Evolutionary conservation across 2,113 vertebrate species (phyloP), one percentile per base, ranked within the genome.

Genomic region (Clarias macrocephalus): DNA sequence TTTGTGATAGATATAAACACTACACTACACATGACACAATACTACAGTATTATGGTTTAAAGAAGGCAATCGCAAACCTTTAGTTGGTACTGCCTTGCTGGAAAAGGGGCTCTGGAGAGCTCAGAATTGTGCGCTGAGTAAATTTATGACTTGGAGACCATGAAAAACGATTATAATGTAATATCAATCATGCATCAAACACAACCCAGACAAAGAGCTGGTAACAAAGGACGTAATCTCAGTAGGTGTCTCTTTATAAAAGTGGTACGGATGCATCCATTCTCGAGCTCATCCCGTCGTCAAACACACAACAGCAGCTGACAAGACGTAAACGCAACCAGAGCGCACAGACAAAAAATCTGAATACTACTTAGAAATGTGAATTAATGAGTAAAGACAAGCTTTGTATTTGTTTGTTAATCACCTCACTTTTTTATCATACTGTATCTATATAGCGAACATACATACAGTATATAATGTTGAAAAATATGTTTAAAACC

Each of bases 221-320:
- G 73, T 68, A 52, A 86, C n/a, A 79, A 85, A 88, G 12, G 83
- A 70, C 76, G 82, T 25, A 42, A 30, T 42, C 19, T 66, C 54
- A 68, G 52, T 87, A 91, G 91, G 91, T 92, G 89, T 91, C 59
- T 65, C 42, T 42, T 92, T 86, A 91, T 92, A 90, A 89, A 85
- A 84, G 89, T 91, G 90, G 91, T 92, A 89, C 82, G 87, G 88
- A 89, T 85, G 92, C 86, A 90, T 93, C 91, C 88, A 87, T 30
- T 30, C 28, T 68, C 13, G 9, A 91, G 84, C 72, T 90, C 91
- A 91, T 90, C 92, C 91, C 92, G 91, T 91, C 88, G 89, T 92
- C 91, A 92, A 92, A 91, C 93, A 59, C 37, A 68, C 25, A 2
- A 25, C 23, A 18, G 57, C 23, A 13, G 65, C 13, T n/a, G 13